Base-by-base conservation (phyloP, 2,888 invertebrate species). In the Leptopterna dolabrata region DNA sequence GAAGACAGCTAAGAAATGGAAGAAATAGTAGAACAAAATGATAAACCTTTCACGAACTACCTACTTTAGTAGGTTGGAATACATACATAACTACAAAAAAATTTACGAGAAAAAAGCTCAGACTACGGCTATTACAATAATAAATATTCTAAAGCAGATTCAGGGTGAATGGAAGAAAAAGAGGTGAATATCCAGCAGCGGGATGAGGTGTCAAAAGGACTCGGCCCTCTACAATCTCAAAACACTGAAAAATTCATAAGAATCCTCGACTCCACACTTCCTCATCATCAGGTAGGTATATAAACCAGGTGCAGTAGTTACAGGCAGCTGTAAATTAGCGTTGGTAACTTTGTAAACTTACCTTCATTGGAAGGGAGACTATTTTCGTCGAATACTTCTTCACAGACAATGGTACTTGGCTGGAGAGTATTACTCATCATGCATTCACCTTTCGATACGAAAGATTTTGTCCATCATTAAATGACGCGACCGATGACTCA, bases 311-410 rank as follows among this genome's bases (percentile, higher is more conserved):
- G 2, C 19, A 24, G 24, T n/a, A n/a, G 1, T 4, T 0, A 24
- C 24, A 19, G 27, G 6, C n/a, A 51, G 16, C n/a, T n/a, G 51
- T 51, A 16, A 4, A 51, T n/a, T 0, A 51, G 11, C 24, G 24
- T 24, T 24, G 24, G 13, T 24, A 63, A 9, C 13, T 63, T 24
- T 1, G 6, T 63, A 24, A 47, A 43, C 70, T 92, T 93, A 96
- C 96, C 96, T 93, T 96, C 96, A 90, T 94, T 94, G 71, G 96
- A 96, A 90, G 96, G 96, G 92, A 95, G 95, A 91, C 96, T 96
- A 91, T 95, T 94, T 92, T 96, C 96, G 92, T 96, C 96, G 92
- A 96, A 96, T 89, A 96, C 94, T 93, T 96, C 96, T 92, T 96
- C 95, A 92, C 96, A 96, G 91, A 95, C 95, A 19, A 90, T 89